Conservation (phyloP, 2,888 invertebrate species). For the Bruchidius siliquastri region DNA sequence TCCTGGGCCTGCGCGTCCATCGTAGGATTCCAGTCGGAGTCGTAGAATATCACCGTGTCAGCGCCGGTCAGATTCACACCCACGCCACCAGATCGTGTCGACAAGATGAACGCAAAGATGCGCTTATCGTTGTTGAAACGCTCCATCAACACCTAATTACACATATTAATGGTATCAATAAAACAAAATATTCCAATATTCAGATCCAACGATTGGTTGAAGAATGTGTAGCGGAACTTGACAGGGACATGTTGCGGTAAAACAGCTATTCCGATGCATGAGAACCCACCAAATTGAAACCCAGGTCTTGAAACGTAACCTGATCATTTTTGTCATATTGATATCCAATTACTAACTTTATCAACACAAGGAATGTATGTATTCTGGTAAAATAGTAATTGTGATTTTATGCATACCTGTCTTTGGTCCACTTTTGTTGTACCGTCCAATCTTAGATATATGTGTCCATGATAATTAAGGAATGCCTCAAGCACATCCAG, state of each 20-base stretch:
- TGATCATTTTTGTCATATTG: too few relatives aligned
- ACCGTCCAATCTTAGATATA: constrained; percentile 94
- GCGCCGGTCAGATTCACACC: constrained; percentile 98
- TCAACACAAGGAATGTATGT: too few relatives aligned
- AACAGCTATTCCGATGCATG: too few relatives aligned
- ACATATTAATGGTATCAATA: too few relatives aligned
- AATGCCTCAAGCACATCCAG: constrained; percentile 96
- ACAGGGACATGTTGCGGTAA: too few relatives aligned
- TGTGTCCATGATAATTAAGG: constrained; percentile 93
- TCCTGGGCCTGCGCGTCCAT: constrained; percentile 99
- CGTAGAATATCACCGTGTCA: constrained; percentile 98
- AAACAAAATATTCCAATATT: too few relatives aligned
- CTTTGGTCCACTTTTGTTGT: constrained; percentile 92
- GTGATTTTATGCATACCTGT: constrained; percentile 55
- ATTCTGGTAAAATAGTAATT: too few relatives aligned
- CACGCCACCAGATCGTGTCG: constrained; percentile 95
- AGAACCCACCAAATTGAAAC: too few relatives aligned
- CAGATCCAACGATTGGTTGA: too few relatives aligned
- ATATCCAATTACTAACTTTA: too few relatives aligned
- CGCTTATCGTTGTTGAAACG: constrained; percentile 92
- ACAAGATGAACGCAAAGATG: constrained; percentile 96
- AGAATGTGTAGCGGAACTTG: too few relatives aligned
- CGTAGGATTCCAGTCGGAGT: constrained; percentile 99
- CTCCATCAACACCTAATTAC: constrained; percentile 81
- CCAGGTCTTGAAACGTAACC: too few relatives aligned